Base-by-base conservation (phyloP, 2,797 vertebrate species). In the Diplodus sargus region DNA sequence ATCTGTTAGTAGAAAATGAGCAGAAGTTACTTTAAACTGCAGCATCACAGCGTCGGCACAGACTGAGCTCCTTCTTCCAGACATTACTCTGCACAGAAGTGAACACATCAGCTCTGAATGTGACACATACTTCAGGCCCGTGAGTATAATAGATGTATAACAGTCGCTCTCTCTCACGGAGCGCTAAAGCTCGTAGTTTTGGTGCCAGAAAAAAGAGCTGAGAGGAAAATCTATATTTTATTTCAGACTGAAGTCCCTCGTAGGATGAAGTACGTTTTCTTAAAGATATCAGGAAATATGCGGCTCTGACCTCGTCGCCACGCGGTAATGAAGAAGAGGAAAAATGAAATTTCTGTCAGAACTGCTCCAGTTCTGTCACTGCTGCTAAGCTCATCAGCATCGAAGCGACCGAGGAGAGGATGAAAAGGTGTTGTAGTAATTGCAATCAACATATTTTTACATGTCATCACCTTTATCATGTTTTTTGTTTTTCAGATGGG, bases 351-450 rank as follows among this genome's bases (percentile, higher is more conserved):
- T 43, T 73, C 60, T 65, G 42, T 63, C 59, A 39, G 28, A 30
- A 48, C 10, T 63, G 58, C 77, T 78, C 54, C 1, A 60, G 51
- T 81, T 82, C 39, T 76, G 48, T 73, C 75, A 60, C 39, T 0
- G 8, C 34, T 5, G 30, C 64, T 28, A 43, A 82, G 69, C 49
- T 56, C 7, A 12, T 57, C 72, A 57, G 53, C 54, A 63, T 70
- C 56, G 60, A 18, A 61, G 34, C 7, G 12, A 47, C 15, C 1
- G 15, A 49, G 60, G 0, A 5, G 58, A 68, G 34, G 8, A 34
- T 34, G 18, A 69, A 28, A 30, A 25, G 14, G 5, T 54, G 14
- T 47, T 1, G 0, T 16, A 47, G 45, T 16, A 47, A 47, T 16
- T 47, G 16, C 15, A 47, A 39, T 39, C 39, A 39, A 39, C 39